phyloP scores from a whole-genome alignment of 2,113 vertebrate species.

The Alligator mississippiensis region DNA sequence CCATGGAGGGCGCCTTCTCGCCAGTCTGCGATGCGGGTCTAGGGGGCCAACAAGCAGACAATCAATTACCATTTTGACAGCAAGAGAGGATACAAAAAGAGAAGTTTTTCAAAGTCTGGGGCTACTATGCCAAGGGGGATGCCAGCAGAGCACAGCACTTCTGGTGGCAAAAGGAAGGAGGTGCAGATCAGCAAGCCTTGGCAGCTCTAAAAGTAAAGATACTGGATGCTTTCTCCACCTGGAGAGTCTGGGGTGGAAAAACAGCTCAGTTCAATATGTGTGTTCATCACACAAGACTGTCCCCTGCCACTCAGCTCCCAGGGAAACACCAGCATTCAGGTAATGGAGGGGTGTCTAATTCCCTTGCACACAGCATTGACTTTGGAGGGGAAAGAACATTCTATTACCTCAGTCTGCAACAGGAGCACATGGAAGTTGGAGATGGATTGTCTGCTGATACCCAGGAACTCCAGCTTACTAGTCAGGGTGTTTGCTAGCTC shows the following conservation, averaged over 20 bases:
- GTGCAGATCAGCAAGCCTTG: neutral
- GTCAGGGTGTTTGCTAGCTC: constrained; percentile 97
- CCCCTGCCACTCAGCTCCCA: neutral
- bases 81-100: neutral
- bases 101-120: neutral
- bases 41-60: constrained; percentile 56
- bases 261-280: neutral
- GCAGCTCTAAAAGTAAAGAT: no score
- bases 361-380: constrained; percentile 42
- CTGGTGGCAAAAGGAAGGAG: constrained; percentile 30
- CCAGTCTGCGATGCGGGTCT: constrained; percentile 99
- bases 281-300: neutral
- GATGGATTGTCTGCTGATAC: constrained; percentile 95
- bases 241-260: neutral
- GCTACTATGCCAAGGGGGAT: constrained; percentile 14
- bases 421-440: constrained; percentile 98
- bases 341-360: constrained; percentile 32
- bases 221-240: neutral
- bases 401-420: constrained; percentile 94
- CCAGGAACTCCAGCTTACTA: constrained; percentile 98
- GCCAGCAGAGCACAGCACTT: neutral
- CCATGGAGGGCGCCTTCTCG: constrained; percentile 97
- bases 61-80: neutral
- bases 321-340: neutral
- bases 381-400: constrained; percentile 58